Conservation (phyloP, 2,797 vertebrate species). For the Falco cherrug region DNA sequence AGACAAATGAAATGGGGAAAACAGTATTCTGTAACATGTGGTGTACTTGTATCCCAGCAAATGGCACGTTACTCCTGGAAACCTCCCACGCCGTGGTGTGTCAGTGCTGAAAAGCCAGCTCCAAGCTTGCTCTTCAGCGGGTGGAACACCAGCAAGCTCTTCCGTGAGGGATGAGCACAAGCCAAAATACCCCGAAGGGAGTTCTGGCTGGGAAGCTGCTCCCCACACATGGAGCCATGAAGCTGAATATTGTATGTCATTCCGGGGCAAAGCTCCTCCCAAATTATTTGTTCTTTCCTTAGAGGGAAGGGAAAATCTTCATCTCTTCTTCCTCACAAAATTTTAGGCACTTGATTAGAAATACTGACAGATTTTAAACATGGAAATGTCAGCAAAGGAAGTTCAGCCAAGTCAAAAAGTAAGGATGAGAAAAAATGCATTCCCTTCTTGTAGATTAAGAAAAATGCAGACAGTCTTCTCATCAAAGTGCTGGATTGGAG, state of each 20-base stretch:
- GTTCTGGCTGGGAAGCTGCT: neutral
- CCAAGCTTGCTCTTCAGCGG: neutral
- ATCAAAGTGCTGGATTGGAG: neutral
- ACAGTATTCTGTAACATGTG: neutral
- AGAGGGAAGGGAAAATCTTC: neutral
- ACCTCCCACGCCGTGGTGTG: neutral
- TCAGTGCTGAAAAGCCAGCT: neutral
- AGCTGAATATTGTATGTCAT: neutral
- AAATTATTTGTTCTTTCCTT: neutral
- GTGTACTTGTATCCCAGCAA: conserved; percentile 2
- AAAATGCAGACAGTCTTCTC: neutral
- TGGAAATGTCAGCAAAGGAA: neutral
- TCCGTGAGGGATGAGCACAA: neutral
- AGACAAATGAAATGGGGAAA: neutral
- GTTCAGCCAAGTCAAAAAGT: neutral
- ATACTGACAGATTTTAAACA: neutral
- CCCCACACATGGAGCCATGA: neutral
- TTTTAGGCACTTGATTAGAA: neutral
- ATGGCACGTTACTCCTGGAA: neutral
- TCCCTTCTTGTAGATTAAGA: neutral
- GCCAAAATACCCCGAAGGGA: neutral
- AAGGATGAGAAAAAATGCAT: neutral
- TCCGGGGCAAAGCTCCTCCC: neutral
- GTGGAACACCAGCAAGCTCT: neutral
- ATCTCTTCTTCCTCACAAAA: neutral